phyloP scores from a whole-genome alignment of 2,888 invertebrate species.

The Crioceris asparagi region DNA sequence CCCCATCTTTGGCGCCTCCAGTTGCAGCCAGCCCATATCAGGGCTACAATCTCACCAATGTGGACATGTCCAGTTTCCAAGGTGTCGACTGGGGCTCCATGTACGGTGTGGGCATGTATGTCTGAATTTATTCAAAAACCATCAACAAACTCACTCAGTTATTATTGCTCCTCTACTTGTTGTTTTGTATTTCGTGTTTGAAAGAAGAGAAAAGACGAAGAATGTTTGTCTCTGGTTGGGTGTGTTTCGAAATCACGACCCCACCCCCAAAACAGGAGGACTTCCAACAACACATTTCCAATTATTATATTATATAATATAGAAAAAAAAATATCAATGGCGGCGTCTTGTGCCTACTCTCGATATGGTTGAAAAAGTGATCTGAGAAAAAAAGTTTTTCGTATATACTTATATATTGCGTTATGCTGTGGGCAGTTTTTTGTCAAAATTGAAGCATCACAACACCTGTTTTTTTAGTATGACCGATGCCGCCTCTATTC shows the following conservation, averaged over 20 bases:
- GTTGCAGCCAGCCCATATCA: slow-evolving; percentile 61
- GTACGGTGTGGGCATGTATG: slow-evolving; percentile 91
- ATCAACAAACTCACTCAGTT: too few relatives aligned
- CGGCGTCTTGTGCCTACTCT: slow-evolving; percentile 33
- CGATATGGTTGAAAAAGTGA: slow-evolving; percentile 27
- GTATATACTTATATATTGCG: too few relatives aligned
- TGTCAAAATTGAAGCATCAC: slow-evolving; percentile 5
- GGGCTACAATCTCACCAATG: slow-evolving; percentile 74
- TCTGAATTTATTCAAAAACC: slow-evolving; percentile 53
- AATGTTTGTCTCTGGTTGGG: too few relatives aligned
- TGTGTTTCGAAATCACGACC: slow-evolving; percentile 12
- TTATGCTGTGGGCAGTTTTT: slow-evolving; percentile 27
- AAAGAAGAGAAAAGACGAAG: too few relatives aligned
- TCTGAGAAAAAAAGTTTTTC: too few relatives aligned
- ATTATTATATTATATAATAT: too few relatives aligned
- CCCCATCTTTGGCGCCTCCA: slow-evolving; percentile 49
- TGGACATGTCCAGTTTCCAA: slow-evolving; percentile 80
- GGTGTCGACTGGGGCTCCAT: slow-evolving; percentile 85
- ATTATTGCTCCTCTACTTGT: too few relatives aligned
- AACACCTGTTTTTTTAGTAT: too few relatives aligned
- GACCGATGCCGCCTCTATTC: slow-evolving; percentile 23
- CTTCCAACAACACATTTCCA: slow-evolving; percentile 24
- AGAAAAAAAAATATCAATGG: slow-evolving; percentile 33
- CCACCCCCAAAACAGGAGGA: slow-evolving; percentile 15
- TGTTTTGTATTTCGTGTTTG: too few relatives aligned